Percentiles rank a stretch among this genome's conserved stretches.
These are phyloP conservation scores for Rhopilema esculentum DNA, from an alignment of 30 jellyfish, hydroid and myxozoan species.

Conservation along the genomic window DNA sequence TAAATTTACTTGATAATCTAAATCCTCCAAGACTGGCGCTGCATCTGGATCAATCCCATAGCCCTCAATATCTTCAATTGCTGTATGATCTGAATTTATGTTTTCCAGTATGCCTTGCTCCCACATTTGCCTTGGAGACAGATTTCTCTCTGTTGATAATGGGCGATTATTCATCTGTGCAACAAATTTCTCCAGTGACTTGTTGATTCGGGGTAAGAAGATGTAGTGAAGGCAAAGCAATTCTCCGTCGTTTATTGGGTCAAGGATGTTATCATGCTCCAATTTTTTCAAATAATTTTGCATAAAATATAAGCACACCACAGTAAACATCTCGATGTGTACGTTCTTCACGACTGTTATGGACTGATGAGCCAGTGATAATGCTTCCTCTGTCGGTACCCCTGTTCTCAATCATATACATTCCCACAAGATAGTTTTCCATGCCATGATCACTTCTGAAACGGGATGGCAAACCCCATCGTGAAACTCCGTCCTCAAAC, in stretches of 20 bases:
- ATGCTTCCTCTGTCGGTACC: slow-evolving; percentile 40
- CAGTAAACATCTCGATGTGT: slow-evolving; percentile 20
- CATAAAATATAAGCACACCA: slow-evolving; percentile 5
- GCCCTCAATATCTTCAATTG: slow-evolving; percentile 22
- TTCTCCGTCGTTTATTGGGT: slow-evolving; percentile 55
- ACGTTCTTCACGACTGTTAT: slow-evolving; percentile 48
- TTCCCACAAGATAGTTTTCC: slow-evolving; percentile 31
- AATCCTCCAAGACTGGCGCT: slow-evolving; percentile 26
- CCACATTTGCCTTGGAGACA: slow-evolving; percentile 54
- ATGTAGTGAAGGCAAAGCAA: slow-evolving; percentile 39
- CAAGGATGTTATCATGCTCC: slow-evolving; percentile 22
- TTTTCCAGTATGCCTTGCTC: slow-evolving; percentile 15
- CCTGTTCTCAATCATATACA: slow-evolving; percentile 21
- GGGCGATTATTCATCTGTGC: slow-evolving; percentile 57
- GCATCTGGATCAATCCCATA: slow-evolving; percentile 35
- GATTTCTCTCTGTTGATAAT: slow-evolving; percentile 6
- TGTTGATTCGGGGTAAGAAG: slow-evolving; percentile 30
- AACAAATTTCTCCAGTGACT: slow-evolving; percentile 4
- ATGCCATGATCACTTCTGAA: slow-evolving; percentile 36
- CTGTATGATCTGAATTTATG: slow-evolving; percentile 21
- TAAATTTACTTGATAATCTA: slow-evolving; percentile 26
- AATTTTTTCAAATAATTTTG: slow-evolving; percentile 17
- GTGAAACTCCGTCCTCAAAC: slow-evolving; percentile 18
- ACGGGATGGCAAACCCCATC: slow-evolving; percentile 12
- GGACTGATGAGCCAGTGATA: slow-evolving; percentile 58